Percentiles rank a stretch among this genome's conserved stretches.
Evolutionary conservation across 2,797 vertebrate species (phyloP).

Genomic region (Remorina albescens): DNA sequence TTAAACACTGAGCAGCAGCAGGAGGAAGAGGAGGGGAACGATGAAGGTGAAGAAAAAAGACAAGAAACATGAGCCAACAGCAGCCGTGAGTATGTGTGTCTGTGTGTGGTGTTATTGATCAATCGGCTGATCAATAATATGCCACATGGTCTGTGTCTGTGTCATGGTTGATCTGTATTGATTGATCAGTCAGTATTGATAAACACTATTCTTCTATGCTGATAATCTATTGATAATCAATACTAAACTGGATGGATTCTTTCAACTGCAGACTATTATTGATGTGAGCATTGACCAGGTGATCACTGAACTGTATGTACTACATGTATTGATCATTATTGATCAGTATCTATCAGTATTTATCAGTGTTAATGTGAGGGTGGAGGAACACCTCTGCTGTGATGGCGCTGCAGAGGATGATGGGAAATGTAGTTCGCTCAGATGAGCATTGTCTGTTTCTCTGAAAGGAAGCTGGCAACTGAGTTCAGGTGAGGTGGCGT

Average conservation of each 20-base stretch:
- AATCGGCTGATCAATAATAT: not conserved
- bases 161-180: not conserved
- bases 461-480: slow-evolving; percentile 45
- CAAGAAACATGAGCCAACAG: slow-evolving; percentile 23
- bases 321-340: not conserved
- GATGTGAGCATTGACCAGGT: too few relatives aligned
- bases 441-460: slow-evolving; percentile 7
- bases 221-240: too few relatives aligned
- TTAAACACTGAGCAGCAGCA: slow-evolving; percentile 33
- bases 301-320: too few relatives aligned
- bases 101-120: not conserved
- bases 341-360: not conserved
- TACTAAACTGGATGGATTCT: not conserved
- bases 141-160: not conserved
- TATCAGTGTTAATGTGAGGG: not conserved
- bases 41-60: slow-evolving; percentile 16
- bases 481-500: slow-evolving; percentile 41
- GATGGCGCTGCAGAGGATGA: slow-evolving; percentile 31
- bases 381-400: not conserved
- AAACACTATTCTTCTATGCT: too few relatives aligned
- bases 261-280: too few relatives aligned
- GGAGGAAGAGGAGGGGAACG: slow-evolving; percentile 17
- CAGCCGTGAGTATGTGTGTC: slow-evolving; percentile 40
- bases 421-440: slow-evolving; percentile 34
- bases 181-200: not conserved